Base-by-base conservation (phyloP, 92 coral and sea anemone species). In the Blastomussa wellsi region DNA sequence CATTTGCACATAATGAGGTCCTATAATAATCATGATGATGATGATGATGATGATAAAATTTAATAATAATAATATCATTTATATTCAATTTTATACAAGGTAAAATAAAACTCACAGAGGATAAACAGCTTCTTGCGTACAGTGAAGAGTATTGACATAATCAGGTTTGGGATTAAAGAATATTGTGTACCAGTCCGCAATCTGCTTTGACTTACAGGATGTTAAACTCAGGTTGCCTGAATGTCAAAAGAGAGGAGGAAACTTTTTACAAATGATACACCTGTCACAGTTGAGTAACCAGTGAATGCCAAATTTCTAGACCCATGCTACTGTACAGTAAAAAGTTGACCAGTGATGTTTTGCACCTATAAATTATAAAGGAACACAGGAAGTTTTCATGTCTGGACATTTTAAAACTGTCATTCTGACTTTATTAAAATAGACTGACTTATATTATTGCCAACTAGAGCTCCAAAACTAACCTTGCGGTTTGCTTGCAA, bases 161-260 rank as follows among this genome's bases (percentile, higher is more conserved):
- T 96, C 97, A 59, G 99, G 99, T 66, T 96, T 96, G 39, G 99
- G 99, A 82, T 96, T 96, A 47, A 92, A 96, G 89, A 96, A 96
- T 68, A 96, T 93, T 28, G 99, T 94, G 80, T 96, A 96, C 99
- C 99, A 96, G 80, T 96, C 99, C 38, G 99, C 89, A 48, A 96
- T 92, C 26, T 82, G 82, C 52, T 93, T 59, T 32, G 92, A 88
- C 55, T 88, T 89, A 82, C 99, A 96, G 14, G 99, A 89, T 24
- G 84, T 85, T n/a, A 96, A 86, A 41, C 80, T 80, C 32, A 96
- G 75, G 16, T 91, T 82, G 53, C 99, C 99, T 96, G 67, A 26
- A 77, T 77, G 82, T 36, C 48, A 70, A 15, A 42, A 69, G 16
- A 79, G 41, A 42, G 60, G 16, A 79, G 41, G 10, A 73, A 60